Conservation (phyloP, 2,888 invertebrate genomes). For the Phortica magna region DNA sequence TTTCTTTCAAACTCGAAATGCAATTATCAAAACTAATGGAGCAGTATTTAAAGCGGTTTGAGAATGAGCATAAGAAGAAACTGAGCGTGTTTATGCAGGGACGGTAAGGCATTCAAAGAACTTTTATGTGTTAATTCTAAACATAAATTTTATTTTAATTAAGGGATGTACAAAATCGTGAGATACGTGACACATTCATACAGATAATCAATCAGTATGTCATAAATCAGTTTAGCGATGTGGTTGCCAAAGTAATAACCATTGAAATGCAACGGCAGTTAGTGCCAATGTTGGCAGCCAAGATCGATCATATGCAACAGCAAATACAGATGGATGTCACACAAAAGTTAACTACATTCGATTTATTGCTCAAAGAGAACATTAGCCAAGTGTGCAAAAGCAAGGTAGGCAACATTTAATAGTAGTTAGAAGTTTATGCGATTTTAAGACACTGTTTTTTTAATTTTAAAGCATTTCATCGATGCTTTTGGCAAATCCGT, state of each 20-base stretch:
- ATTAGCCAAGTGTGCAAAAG: constrained; percentile 88
- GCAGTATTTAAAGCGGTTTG: constrained; percentile 76
- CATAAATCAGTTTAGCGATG: constrained; percentile 79
- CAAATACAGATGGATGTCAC: constrained; percentile 87
- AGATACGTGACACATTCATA: constrained; percentile 79
- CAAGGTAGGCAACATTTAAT: constrained; percentile 80
- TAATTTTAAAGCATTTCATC: constrained; percentile 82
- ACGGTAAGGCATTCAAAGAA: constrained; percentile 58
- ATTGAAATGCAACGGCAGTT: constrained; percentile 80
- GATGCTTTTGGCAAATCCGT: constrained; percentile 86
- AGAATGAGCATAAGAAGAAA: constrained; percentile 75
- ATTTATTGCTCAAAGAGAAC: constrained; percentile 87
- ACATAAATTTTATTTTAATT: neutral
- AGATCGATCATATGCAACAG: constrained; percentile 78
- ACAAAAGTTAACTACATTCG: constrained; percentile 85
- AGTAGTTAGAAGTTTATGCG: neutral
- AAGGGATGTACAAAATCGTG: constrained; percentile 79
- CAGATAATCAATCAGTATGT: constrained; percentile 80
- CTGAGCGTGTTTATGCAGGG: constrained; percentile 72
- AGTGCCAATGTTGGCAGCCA: constrained; percentile 82
- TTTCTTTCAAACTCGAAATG: constrained; percentile 75
- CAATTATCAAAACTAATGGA: constrained; percentile 76
- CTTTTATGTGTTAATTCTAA: neutral
- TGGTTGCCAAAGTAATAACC: constrained; percentile 80
- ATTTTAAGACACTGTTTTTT: constrained; percentile 20